Evolutionary conservation across 2,888 invertebrate genomes (phyloP).

Genomic region (Lymantria dispar): DNA sequence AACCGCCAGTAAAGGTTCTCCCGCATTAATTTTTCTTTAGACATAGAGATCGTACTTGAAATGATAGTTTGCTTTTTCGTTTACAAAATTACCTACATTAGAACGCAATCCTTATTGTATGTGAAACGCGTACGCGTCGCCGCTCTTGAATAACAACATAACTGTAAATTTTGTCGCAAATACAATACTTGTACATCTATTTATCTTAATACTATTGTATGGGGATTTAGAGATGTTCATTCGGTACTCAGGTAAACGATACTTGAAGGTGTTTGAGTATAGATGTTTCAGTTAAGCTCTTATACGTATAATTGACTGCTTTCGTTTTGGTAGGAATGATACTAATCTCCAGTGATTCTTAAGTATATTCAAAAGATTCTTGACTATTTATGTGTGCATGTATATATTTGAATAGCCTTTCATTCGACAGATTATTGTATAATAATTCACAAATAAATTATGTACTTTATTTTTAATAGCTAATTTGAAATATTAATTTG

Average conservation of each 20-base stretch:
- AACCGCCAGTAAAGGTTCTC: no score
- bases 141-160: slow-evolving; percentile 47
- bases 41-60: no score
- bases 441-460: no score
- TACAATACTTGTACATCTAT: slow-evolving; percentile 61
- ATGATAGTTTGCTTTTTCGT: not conserved
- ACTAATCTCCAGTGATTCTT: slow-evolving; percentile 52
- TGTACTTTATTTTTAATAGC: no score
- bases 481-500: no score
- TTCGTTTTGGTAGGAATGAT: slow-evolving; percentile 57
- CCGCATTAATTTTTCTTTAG: no score
- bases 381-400: slow-evolving; percentile 20
- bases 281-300: slow-evolving; percentile 45
- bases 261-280: slow-evolving; percentile 41
- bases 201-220: slow-evolving; percentile 62
- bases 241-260: slow-evolving; percentile 69
- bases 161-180: slow-evolving; percentile 72
- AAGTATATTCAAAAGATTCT: slow-evolving; percentile 29
- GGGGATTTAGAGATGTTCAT: slow-evolving; percentile 58
- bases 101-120: slow-evolving; percentile 47
- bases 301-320: slow-evolving; percentile 46
- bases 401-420: no score
- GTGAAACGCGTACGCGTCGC: slow-evolving; percentile 49
- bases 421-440: no score
- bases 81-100: slow-evolving; percentile 20